These are phyloP conservation scores for Phalacrocorax carbo DNA, from an alignment of 2,113 vertebrate genomes.

Conservation along the genomic window DNA sequence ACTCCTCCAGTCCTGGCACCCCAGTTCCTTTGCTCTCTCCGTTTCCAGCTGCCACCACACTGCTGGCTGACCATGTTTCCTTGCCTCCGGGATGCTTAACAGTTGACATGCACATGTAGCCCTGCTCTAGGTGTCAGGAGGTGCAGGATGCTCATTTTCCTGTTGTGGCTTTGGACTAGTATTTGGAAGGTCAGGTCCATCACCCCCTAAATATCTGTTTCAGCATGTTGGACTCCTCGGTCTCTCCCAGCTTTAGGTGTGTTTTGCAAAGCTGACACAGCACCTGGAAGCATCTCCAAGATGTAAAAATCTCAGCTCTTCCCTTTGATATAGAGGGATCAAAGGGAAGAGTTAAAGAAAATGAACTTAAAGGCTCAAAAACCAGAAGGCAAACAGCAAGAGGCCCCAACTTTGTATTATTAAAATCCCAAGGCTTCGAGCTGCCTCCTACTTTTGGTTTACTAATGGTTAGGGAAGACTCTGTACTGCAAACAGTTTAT, in stretches of 20 bases:
- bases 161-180: neutral
- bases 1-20: neutral
- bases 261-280: neutral
- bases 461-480: neutral
- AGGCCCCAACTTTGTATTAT: neutral
- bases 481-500: neutral
- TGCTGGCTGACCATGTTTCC: neutral
- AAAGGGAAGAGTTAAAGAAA: constrained; percentile 17
- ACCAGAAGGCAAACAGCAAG: neutral
- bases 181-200: neutral
- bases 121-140: neutral
- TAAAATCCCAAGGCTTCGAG: neutral
- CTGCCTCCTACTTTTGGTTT: neutral
- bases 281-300: neutral
- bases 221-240: neutral
- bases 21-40: neutral
- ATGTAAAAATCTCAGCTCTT: neutral
- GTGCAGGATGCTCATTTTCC: neutral
- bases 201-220: neutral
- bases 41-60: neutral
- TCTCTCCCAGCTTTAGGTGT: neutral
- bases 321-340: neutral
- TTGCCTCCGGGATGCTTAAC: too few species aligned
- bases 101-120: neutral
- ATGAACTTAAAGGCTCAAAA: constrained; percentile 6